Evolutionary conservation across 2,113 vertebrate genomes (phyloP).

Genomic region (Turnix velox): DNA sequence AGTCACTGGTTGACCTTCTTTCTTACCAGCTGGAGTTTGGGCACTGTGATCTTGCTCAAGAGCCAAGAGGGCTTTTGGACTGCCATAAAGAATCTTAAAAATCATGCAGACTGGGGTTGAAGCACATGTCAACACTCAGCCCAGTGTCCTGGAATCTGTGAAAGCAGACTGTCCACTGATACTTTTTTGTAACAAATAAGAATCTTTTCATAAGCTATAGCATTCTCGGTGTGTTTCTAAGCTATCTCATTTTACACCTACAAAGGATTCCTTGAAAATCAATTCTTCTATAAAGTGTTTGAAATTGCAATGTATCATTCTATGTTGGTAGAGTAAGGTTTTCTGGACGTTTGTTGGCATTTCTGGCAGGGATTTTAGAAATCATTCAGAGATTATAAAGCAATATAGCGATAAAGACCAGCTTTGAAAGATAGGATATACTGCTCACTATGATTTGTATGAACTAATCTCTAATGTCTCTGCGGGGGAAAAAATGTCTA

Average conservation of each 20-base stretch:
- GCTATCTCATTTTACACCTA: background rate
- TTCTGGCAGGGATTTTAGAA: slow-evolving; percentile 15
- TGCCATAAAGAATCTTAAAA: background rate
- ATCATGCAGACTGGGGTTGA: background rate
- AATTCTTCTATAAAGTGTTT: background rate
- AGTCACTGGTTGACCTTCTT: background rate
- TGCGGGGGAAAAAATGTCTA: background rate
- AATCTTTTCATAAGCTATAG: background rate
- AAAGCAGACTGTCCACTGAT: background rate
- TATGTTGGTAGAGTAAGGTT: background rate
- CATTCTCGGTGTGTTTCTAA: background rate
- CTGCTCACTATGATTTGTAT: background rate
- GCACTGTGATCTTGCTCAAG: background rate
- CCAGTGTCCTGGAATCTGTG: background rate
- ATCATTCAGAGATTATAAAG: slow-evolving; percentile 35
- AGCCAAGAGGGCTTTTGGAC: background rate
- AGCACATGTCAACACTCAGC: background rate
- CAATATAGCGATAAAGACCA: background rate
- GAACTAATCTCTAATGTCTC: slow-evolving; percentile 10
- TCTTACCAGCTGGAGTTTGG: background rate
- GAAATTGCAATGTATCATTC: background rate
- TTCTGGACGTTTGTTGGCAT: background rate
- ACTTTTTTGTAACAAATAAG: background rate
- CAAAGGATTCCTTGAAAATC: slow-evolving; percentile 14
- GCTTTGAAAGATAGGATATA: background rate